Percentiles rank a stretch among this genome's conserved stretches.
These are phyloP conservation scores for Drosophila buzzatii DNA, from an alignment of 2,888 invertebrate genomes.

Conservation along the genomic window DNA sequence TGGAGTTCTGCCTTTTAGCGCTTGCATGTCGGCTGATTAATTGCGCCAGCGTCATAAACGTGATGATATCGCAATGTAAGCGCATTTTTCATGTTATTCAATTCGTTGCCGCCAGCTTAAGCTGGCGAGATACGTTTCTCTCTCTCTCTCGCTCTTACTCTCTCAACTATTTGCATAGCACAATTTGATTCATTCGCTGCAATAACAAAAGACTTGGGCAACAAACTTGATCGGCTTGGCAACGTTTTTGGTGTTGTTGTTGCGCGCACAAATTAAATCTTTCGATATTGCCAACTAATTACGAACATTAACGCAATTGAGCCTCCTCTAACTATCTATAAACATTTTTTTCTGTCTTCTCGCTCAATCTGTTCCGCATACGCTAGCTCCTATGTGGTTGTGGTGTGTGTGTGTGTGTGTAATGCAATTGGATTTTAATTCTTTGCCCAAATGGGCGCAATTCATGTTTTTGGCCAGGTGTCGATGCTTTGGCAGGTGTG, in stretches of 20 bases:
- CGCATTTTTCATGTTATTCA: slow-evolving; percentile 82
- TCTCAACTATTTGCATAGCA: slow-evolving; percentile 68
- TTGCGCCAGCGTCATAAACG: slow-evolving; percentile 85
- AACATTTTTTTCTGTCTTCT: background rate
- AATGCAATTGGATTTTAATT: slow-evolving; percentile 63
- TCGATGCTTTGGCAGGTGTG: slow-evolving; percentile 67
- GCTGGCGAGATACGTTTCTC: slow-evolving; percentile 19
- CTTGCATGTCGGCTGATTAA: slow-evolving; percentile 84
- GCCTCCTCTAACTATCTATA: slow-evolving; percentile 41
- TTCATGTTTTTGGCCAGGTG: slow-evolving; percentile 56
- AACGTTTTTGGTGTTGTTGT: slow-evolving; percentile 45
- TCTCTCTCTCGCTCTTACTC: background rate
- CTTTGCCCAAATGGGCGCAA: slow-evolving; percentile 69
- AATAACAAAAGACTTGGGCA: slow-evolving; percentile 75
- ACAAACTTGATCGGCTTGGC: slow-evolving; percentile 60
- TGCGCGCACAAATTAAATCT: slow-evolving; percentile 55
- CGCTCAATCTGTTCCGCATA: slow-evolving; percentile 40
- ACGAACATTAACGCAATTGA: slow-evolving; percentile 74
- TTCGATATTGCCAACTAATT: slow-evolving; percentile 76
- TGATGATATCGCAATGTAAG: slow-evolving; percentile 85
- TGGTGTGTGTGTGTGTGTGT: slow-evolving; percentile 3
- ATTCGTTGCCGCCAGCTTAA: slow-evolving; percentile 75
- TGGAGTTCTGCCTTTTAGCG: slow-evolving; percentile 82
- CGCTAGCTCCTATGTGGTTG: slow-evolving; percentile 22
- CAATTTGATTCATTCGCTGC: slow-evolving; percentile 27